Conservation (phyloP, 1,140 invertebrate genomes). For the Trachymyrmex septentrionalis region DNA sequence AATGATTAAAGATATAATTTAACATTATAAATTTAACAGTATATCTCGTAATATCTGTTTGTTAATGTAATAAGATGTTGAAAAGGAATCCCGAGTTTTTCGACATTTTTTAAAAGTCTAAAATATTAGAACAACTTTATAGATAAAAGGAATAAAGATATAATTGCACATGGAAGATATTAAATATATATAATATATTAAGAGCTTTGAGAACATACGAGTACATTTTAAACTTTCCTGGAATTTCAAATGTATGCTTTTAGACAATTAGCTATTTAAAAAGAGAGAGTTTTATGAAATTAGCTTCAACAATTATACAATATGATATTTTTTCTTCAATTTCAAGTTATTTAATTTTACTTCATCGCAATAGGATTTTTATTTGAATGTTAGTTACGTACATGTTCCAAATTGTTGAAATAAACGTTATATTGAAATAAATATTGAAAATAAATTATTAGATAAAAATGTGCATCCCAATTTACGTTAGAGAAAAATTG, state of each 20-base stretch:
- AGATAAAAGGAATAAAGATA: no score
- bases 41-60: no score
- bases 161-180: no score
- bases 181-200: neutral
- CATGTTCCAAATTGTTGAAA: neutral
- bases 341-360: slow-evolving; percentile 25
- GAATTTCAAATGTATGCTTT: neutral
- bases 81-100: no score
- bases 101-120: no score
- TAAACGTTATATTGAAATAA: no score
- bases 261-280: neutral
- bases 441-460: no score
- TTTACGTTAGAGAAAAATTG: slow-evolving; percentile 19
- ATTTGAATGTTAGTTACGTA: neutral
- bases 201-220: neutral
- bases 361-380: slow-evolving; percentile 3
- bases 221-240: neutral
- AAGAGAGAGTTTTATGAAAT: neutral
- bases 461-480: neutral
- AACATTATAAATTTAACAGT: no score
- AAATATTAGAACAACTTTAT: no score
- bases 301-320: neutral
- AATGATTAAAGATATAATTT: no score
- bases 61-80: no score
- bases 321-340: neutral